Evolutionary conservation across 2,113 vertebrate genomes (phyloP).

Genomic region (Mormoops blainvillei): DNA sequence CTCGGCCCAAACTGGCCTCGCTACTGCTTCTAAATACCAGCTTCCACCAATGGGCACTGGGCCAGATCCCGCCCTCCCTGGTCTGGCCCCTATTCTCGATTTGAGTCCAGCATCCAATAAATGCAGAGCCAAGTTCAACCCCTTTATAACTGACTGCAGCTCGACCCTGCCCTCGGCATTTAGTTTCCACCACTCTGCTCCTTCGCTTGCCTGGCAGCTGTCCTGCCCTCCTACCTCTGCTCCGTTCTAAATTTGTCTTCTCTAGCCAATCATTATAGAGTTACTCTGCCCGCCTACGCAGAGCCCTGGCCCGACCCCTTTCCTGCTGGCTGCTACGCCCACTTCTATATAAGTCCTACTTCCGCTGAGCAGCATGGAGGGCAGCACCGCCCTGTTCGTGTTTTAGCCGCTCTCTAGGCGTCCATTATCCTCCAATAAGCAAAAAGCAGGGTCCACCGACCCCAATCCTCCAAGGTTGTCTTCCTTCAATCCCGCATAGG

Average conservation of each 20-base stretch:
- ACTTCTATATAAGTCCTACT: constrained; percentile 55
- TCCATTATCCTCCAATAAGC: constrained; percentile 21
- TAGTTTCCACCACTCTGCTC: constrained; percentile 2
- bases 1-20: neutral
- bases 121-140: neutral
- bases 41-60: neutral
- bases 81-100: neutral
- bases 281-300: constrained; percentile 12
- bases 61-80: neutral
- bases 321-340: neutral
- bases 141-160: neutral
- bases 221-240: constrained; percentile 13
- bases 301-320: neutral
- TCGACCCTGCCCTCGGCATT: neutral
- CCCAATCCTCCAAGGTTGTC: neutral
- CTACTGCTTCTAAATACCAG: neutral
- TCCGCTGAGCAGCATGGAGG: constrained; percentile 37
- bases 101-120: neutral
- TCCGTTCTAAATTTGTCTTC: constrained; percentile 45
- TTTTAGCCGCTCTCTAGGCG: constrained; percentile 57
- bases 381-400: constrained; percentile 8
- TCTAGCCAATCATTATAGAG: constrained; percentile 47
- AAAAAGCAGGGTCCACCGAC: neutral
- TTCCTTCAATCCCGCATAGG: neutral
- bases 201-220: neutral